Evolutionary conservation across 2,888 invertebrate species (phyloP).

Genomic region (Leistus spinibarbis): DNA sequence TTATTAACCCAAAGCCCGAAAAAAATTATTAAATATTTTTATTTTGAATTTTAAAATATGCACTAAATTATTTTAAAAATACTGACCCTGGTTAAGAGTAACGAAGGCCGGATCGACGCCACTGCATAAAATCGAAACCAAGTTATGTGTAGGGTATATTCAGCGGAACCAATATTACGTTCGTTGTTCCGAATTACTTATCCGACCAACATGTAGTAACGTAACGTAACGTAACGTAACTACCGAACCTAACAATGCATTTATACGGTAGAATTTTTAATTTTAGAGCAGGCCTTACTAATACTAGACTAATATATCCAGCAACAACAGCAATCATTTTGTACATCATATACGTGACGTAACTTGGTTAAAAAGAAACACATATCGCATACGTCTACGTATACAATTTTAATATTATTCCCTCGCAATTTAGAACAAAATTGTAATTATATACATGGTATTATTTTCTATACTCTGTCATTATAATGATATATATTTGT

Average conservation of each 20-base stretch:
- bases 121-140: not conserved
- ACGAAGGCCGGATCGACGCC: no score
- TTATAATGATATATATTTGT: conserved; percentile 36
- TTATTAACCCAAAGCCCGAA: no score
- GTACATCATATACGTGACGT: conserved; percentile 23
- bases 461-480: conserved; percentile 21
- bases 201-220: not conserved
- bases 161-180: conserved; percentile 7
- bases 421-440: not conserved
- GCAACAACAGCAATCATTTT: conserved; percentile 1
- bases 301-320: conserved; percentile 10
- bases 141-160: not conserved
- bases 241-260: conserved; percentile 22
- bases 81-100: no score
- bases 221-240: no score
- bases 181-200: not conserved
- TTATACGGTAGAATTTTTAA: conserved; percentile 36
- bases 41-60: no score
- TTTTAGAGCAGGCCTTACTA: conserved; percentile 24
- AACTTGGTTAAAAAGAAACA: not conserved
- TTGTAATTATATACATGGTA: conserved; percentile 17
- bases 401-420: not conserved
- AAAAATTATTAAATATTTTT: no score
- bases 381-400: not conserved
- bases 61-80: no score